These are phyloP conservation scores for Stratiolaelaps scimitus DNA, from an alignment of 1,140 invertebrate species.

Conservation along the genomic window DNA sequence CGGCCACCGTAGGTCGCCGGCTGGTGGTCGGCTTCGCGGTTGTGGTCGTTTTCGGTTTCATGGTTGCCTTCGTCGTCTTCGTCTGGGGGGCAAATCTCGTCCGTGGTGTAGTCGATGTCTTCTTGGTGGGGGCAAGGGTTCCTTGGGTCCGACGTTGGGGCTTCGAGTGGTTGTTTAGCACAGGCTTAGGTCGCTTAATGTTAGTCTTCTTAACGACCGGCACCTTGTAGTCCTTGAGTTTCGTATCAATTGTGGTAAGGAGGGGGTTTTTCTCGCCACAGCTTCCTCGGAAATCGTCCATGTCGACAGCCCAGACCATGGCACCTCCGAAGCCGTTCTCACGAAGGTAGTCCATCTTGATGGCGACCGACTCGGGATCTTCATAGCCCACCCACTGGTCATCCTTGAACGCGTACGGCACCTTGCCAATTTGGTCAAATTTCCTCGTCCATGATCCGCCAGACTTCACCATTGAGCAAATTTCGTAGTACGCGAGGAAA, in stretches of 20 bases:
- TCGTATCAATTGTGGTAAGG: slow-evolving; percentile 53
- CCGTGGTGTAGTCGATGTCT: not conserved
- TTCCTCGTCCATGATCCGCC: slow-evolving; percentile 58
- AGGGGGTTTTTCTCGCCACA: slow-evolving; percentile 37
- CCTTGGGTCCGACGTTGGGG: slow-evolving; percentile 41
- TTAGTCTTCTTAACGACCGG: slow-evolving; percentile 41
- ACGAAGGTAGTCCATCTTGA: slow-evolving; percentile 48
- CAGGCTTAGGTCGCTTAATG: slow-evolving; percentile 13
- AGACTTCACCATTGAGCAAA: slow-evolving; percentile 56
- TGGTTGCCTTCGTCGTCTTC: slow-evolving; percentile 16
- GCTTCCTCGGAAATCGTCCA: slow-evolving; percentile 39
- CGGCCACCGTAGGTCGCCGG: slow-evolving; percentile 3
- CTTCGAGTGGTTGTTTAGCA: slow-evolving; percentile 26
- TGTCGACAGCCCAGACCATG: slow-evolving; percentile 44
- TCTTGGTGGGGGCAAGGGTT: slow-evolving; percentile 8
- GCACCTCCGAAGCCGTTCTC: slow-evolving; percentile 41
- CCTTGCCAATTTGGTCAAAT: slow-evolving; percentile 65
- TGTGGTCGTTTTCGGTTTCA: slow-evolving; percentile 29
- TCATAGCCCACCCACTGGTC: slow-evolving; percentile 85
- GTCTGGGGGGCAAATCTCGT: not conserved
- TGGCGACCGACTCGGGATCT: slow-evolving; percentile 58
- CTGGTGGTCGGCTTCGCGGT: slow-evolving; percentile 24
- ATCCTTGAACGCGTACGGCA: slow-evolving; percentile 71
- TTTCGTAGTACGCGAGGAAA: slow-evolving; percentile 46
- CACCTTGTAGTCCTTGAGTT: slow-evolving; percentile 59